Evolutionary conservation across 2,113 vertebrate genomes (phyloP).

Genomic region (Pangasianodon gigas): DNA sequence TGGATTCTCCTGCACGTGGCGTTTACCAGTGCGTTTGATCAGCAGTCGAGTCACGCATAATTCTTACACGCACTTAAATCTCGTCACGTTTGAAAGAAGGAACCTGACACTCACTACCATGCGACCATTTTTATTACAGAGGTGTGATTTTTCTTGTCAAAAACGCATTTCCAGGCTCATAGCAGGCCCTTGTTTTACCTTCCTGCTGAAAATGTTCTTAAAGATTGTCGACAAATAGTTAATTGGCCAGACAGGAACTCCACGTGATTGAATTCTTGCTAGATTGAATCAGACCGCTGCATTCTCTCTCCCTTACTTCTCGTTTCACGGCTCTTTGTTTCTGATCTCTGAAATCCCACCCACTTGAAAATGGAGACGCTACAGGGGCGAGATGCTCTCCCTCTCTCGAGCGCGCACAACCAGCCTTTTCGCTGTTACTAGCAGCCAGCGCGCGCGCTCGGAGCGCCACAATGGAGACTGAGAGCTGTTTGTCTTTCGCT

Average conservation of each 20-base stretch:
- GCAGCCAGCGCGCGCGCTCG: slow-evolving; percentile 63
- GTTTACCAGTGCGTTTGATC: too few relatives aligned
- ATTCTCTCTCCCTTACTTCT: slow-evolving; percentile 50
- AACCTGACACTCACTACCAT: not conserved
- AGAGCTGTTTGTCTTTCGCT: slow-evolving; percentile 77
- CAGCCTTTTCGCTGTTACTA: slow-evolving; percentile 55
- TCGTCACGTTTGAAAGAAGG: not conserved
- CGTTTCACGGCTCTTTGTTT: slow-evolving; percentile 77
- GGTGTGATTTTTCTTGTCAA: not conserved
- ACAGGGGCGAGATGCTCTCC: slow-evolving; percentile 38
- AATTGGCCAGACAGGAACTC: slow-evolving; percentile 64
- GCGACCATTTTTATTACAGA: not conserved
- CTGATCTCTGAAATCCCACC: slow-evolving; percentile 78
- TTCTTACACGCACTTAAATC: not conserved
- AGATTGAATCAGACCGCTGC: slow-evolving; percentile 71
- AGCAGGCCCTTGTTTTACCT: not conserved
- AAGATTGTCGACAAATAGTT: slow-evolving; percentile 72
- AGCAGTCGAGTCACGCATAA: not conserved
- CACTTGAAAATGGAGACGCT: slow-evolving; percentile 71
- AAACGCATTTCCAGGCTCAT: not conserved
- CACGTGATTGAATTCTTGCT: slow-evolving; percentile 75
- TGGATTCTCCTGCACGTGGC: too few relatives aligned
- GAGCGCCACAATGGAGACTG: slow-evolving; percentile 77
- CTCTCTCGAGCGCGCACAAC: slow-evolving; percentile 57
- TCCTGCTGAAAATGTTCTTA: slow-evolving; percentile 57